Evolutionary conservation across 2,888 invertebrate genomes (phyloP).

Genomic region (Drosophila bunnanda): DNA sequence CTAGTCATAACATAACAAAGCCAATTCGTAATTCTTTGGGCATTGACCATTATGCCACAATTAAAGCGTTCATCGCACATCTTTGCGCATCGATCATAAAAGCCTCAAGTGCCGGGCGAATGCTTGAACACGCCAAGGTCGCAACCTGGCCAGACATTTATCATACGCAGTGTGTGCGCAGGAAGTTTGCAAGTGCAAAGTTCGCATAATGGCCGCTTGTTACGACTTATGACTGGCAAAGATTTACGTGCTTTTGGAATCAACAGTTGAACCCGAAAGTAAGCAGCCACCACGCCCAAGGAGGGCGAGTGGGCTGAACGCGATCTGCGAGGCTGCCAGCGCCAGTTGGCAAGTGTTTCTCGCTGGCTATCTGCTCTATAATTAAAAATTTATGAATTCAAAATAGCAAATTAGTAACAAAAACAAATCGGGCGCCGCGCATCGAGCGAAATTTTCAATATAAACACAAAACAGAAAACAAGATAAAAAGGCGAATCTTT

Average conservation of each 20-base stretch:
- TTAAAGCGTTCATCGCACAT: not conserved
- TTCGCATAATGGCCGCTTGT: conserved; percentile 47
- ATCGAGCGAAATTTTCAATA: conserved; percentile 43
- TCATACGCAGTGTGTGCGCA: conserved; percentile 47
- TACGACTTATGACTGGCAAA: conserved; percentile 37
- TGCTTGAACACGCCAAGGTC: conserved; percentile 46
- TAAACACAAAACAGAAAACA: conserved; percentile 58
- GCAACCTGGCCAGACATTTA: conserved; percentile 36
- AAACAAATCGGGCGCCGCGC: conserved; percentile 60
- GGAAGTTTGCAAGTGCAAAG: conserved; percentile 42
- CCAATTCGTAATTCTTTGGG: conserved; percentile 16
- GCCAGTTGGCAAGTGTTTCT: conserved; percentile 55
- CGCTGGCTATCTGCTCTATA: conserved; percentile 59
- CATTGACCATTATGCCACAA: conserved; percentile 54
- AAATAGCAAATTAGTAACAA: conserved; percentile 73
- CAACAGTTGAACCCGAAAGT: conserved; percentile 29
- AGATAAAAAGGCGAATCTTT: conserved; percentile 41
- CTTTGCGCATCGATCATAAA: conserved; percentile 67
- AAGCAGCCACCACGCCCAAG: not conserved
- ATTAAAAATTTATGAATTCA: conserved; percentile 76
- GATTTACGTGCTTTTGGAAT: conserved; percentile 37
- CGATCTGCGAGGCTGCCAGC: conserved; percentile 8
- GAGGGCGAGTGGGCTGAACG: not conserved
- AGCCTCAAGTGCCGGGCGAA: conserved; percentile 51
- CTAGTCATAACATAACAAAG: not conserved